Conservation (phyloP, 2,888 invertebrate genomes). For the Sinelater perroti region DNA sequence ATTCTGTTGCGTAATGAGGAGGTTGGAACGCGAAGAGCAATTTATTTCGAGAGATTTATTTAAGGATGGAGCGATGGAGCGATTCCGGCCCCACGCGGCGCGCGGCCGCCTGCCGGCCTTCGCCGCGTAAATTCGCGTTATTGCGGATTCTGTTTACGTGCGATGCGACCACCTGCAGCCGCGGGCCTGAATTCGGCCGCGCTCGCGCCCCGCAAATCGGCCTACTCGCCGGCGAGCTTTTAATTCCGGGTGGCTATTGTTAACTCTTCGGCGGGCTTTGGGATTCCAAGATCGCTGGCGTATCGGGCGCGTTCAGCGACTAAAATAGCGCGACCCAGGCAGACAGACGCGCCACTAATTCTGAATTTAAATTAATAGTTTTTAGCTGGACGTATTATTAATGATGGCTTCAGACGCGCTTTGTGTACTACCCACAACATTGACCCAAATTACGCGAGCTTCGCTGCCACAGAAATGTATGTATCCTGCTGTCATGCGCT, state of each 20-base stretch:
- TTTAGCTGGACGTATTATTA: constrained; percentile 19
- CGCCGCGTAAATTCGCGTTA: constrained; percentile 11
- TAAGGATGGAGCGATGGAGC: constrained; percentile 24
- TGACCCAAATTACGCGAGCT: constrained; percentile 12
- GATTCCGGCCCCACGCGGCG: constrained; percentile 11
- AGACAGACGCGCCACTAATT: constrained; percentile 35
- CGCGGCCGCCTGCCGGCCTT: neutral
- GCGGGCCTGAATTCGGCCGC: no score
- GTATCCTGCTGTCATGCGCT: no score
- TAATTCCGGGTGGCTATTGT: neutral
- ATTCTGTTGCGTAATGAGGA: constrained; percentile 27
- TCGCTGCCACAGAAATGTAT: no score
- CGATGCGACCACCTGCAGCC: constrained; percentile 19
- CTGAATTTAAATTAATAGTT: constrained; percentile 34
- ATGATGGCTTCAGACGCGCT: neutral
- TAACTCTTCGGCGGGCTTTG: neutral
- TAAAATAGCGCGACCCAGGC: constrained; percentile 35
- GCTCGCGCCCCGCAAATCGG: no score
- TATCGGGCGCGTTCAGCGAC: no score
- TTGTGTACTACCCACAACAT: neutral
- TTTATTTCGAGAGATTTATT: constrained; percentile 32
- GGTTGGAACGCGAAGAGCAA: constrained; percentile 29
- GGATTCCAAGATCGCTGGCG: neutral
- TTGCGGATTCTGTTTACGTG: constrained; percentile 11
- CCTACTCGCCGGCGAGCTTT: no score